Base-by-base conservation (phyloP, 2,113 vertebrate genomes). In the Oryzias javanicus region DNA sequence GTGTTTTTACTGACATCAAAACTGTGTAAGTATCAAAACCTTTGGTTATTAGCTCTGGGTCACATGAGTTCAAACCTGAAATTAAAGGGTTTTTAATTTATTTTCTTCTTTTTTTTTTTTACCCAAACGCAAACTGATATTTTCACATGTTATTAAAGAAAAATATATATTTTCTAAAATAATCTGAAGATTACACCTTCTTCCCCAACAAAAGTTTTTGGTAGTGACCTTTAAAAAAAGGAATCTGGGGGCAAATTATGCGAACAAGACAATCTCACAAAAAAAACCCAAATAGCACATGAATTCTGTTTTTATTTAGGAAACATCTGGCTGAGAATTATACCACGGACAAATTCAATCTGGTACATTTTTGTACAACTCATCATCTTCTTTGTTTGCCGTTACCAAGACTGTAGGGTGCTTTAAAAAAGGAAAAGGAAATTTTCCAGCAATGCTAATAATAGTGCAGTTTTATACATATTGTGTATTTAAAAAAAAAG, bases 261-360 rank as follows among this genome's bases (percentile, higher is more conserved):
- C 0, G 1, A 16, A 63, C 29, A 54, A 41, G 18, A 78, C n/a
- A 58, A 77, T 64, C 52, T 61, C 71, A 70, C 49, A 24, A 74
- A 46, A 80, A 76, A 85, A 27, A 27, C 25, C 25, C 74, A 85
- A 89, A 89, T 78, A 89, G 86, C 85, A 88, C 86, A 89, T 86
- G 83, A 88, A 87, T 87, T 86, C 86, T 69, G 63, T 84, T 85
- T 91, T 90, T 91, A 89, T 84, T 90, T 85, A 89, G 81, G 88
- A 88, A 91, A 90, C 80, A 35, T 35, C 10, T 35, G 35, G 35
- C 8, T 35, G 35, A 35, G 35, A 35, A 35, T 35, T 35, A 12
- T 35, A 35, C 12, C 80, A 27, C 45, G 52, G 75, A 80, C 68
- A 74, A 49, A 53, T 66, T 72, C 64, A 46, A 62, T 74, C 50